These are phyloP conservation scores for Eupithecia pulchellata DNA, from an alignment of 2,888 invertebrate species.

Conservation along the genomic window DNA sequence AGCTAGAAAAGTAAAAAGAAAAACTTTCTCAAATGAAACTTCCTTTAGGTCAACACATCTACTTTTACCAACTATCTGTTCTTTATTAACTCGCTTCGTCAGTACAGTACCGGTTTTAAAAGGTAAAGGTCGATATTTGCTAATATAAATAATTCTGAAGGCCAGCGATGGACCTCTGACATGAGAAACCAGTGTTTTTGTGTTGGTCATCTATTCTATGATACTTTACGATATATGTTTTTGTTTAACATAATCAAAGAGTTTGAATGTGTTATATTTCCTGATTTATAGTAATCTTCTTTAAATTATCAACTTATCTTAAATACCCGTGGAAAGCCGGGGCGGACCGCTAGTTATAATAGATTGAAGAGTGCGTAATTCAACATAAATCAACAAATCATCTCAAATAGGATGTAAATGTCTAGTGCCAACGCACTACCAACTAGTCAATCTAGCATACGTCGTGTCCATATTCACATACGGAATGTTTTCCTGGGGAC, in stretches of 20 bases:
- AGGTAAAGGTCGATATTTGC: slow-evolving; percentile 28
- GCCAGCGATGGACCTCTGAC: slow-evolving; percentile 22
- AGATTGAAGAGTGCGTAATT: too few relatives aligned
- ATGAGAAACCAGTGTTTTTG: slow-evolving; percentile 6
- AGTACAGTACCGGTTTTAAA: slow-evolving; percentile 13
- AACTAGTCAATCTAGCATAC: slow-evolving; percentile 2
- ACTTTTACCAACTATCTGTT: not conserved
- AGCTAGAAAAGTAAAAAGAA: not conserved
- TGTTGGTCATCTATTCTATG: not conserved
- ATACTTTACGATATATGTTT: not conserved
- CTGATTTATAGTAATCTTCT: too few relatives aligned
- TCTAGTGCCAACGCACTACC: not conserved
- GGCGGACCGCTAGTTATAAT: too few relatives aligned
- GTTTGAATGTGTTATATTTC: not conserved
- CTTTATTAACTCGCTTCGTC: not conserved
- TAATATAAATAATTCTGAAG: slow-evolving; percentile 29
- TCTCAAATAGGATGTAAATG: not conserved
- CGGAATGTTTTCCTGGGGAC: slow-evolving; percentile 15
- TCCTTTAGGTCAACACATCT: not conserved
- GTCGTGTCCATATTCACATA: slow-evolving; percentile 1
- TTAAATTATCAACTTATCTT: too few relatives aligned
- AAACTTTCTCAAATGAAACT: not conserved
- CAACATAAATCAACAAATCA: not conserved
- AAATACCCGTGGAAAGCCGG: too few relatives aligned
- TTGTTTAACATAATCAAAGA: not conserved